Base-by-base conservation (phyloP, 2,113 vertebrate species). In the Lagopus leucura region DNA sequence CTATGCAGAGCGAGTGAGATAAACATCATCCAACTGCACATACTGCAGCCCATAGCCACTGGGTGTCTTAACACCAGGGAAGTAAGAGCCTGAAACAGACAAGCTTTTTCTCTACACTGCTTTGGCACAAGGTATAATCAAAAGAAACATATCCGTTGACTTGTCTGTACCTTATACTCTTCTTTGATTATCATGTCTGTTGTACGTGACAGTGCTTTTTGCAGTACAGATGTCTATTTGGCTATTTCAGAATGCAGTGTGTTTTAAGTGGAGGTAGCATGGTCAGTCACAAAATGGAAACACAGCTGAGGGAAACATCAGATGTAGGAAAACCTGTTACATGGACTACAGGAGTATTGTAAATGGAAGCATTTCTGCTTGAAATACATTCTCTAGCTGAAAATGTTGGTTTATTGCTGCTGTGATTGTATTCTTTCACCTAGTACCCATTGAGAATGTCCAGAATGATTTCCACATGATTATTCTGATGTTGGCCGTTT, bases 221-320 rank as follows among this genome's bases (percentile, higher is more conserved):
- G 30, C 19, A 55, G 18, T 76, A 66, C 27, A 72, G 64, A n/a
- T 28, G 15, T 36, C 34, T 27, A 1, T 50, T 55, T 65, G 61
- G 1, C 6, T 64, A 3, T 61, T 86, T 82, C 42, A 64, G 11
- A 9, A 13, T 32, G 6, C 34, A 47, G 2, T 1, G 0, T 4
- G 13, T 43, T 87, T 75, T 82, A 40, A 61, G 73, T 18, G 36
- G 57, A 45, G 81, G 15, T 25, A 8, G 19, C 11, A 21, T 43
- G 38, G 19, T 92, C 28, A 28, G 2, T 52, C 15, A 2, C 66
- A 20, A 64, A 82, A 22, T 42, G 58, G 32, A 84, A 78, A 22
- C 6, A 0, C 7, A 60, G 34, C 32, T 34, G 36, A 60, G 54
- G 21, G 36, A 55, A 63, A 14, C 1, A 0, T 6, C 3, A 1